Conservation (phyloP, 1,140 invertebrate genomes). For the Phthorimaea operculella region DNA sequence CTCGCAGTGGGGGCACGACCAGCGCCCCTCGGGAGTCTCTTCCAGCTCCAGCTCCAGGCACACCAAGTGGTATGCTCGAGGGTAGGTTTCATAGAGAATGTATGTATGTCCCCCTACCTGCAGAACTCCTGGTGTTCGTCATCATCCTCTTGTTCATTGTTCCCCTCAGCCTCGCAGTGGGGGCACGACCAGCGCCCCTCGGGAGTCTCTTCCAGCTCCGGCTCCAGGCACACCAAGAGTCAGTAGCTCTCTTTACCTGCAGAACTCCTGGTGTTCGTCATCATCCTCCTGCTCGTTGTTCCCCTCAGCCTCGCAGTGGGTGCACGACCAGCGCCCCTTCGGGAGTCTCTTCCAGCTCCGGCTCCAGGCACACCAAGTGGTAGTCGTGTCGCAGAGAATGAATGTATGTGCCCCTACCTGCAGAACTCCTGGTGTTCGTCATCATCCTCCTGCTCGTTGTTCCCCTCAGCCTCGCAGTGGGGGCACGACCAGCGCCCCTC, state of each 20-base stretch:
- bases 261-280: conserved; percentile 97
- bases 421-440: conserved; percentile 98
- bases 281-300: conserved; percentile 85
- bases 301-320: conserved; percentile 95
- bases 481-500: conserved; percentile 99
- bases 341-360: conserved; percentile 97
- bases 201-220: conserved; percentile 97
- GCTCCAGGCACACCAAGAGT: conserved; percentile 97
- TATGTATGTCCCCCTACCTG: no score
- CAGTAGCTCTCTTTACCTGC: conserved; percentile 66
- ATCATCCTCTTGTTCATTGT: conserved; percentile 83
- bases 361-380: conserved; percentile 98
- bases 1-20: conserved; percentile 99
- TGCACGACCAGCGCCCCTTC: conserved; percentile 99
- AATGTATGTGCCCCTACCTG: no score
- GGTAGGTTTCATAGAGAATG: conserved; percentile 99
- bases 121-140: conserved; percentile 98
- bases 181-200: conserved; percentile 99
- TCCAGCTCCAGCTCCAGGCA: conserved; percentile 98
- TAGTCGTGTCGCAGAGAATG: conserved; percentile 99
- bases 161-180: conserved; percentile 94
- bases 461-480: conserved; percentile 94
- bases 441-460: conserved; percentile 83
- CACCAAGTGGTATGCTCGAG: conserved; percentile 97
- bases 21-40: conserved; percentile 98